These are phyloP conservation scores for Pelvicachromis taeniatus DNA, from an alignment of 2,113 vertebrate species.

Conservation along the genomic window DNA sequence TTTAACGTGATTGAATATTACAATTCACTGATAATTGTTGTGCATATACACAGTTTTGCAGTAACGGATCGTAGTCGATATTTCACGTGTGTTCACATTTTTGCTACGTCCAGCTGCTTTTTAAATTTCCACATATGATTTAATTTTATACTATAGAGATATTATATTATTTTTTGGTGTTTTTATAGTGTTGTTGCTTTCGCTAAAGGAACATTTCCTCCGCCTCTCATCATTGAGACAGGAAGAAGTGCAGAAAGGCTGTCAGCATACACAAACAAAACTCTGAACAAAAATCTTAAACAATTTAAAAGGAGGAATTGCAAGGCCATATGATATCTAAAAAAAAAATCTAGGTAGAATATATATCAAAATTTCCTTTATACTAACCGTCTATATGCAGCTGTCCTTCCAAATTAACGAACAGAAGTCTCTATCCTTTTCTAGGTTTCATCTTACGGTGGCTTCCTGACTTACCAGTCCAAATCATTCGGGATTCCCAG, in stretches of 20 bases:
- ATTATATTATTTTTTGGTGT: neutral
- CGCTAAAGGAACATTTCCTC: neutral
- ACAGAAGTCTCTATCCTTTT: neutral
- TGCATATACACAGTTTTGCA: neutral
- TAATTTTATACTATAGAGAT: neutral
- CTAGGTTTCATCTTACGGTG: conserved; percentile 92
- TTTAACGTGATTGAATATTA: neutral
- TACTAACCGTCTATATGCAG: neutral
- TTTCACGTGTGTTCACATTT: neutral
- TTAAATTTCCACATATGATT: neutral
- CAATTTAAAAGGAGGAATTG: neutral
- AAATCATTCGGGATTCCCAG: conserved; percentile 91
- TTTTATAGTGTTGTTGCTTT: neutral
- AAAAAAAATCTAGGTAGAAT: neutral
- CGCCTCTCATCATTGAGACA: neutral
- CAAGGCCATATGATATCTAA: neutral
- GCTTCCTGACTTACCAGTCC: conserved; percentile 85
- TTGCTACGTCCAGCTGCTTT: neutral
- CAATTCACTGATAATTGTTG: neutral
- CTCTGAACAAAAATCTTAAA: neutral
- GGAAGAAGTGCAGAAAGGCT: neutral
- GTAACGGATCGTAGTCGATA: neutral
- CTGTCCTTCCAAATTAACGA: neutral
- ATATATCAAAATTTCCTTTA: neutral
- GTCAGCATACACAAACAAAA: neutral